Base-by-base conservation (phyloP, 2,113 vertebrate genomes). In the Bettongia penicillata region DNA sequence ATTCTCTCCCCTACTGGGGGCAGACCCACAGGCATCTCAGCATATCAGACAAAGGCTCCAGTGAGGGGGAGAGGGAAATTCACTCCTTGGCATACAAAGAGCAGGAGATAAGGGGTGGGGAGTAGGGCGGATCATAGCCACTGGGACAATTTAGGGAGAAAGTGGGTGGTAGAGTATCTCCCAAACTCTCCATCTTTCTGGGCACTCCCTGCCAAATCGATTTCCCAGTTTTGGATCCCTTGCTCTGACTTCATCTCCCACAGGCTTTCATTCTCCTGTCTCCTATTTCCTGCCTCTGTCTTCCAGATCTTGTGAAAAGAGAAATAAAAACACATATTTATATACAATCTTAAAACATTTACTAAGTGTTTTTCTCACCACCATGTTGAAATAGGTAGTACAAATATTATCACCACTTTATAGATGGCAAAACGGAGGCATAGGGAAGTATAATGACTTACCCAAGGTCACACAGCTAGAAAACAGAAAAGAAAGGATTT, bases 1-100 rank as follows among this genome's bases (percentile, higher is more conserved):
- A 98, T 97, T 97, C 94, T 97, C 43, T 97, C 53, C 3, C 14
- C 37, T 0, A 1, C 91, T 93, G 89, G 91, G 90, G 90, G 94
- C 90, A 92, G 53, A 55, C 93, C 96, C 91, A 93, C 92, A 94
- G 96, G 93, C n/a, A 91, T 92, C 95, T 93, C 84, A 0, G 43
- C 37, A 55, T 89, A 84, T 37, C 8, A 28, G 90, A 97, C 97
- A 97, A 97, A 97, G 96, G 95, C 94, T 77, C 89, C 77, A 97
- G 94, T 94, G 95, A 98, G 90, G 94, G 57, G 61, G 57, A 51
- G 47, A 24, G 25, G 24, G 31, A 68, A 68, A n/a, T 84, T 84
- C 68, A 84, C 68, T 84, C 68, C 37, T 84, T 19, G 6, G 16
- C 16, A 22, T 43, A 43, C 37, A 84, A 84, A 84, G n/a, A 43